Conservation (phyloP, 64 coral and sea anemone species). For the Montipora capricornis region DNA sequence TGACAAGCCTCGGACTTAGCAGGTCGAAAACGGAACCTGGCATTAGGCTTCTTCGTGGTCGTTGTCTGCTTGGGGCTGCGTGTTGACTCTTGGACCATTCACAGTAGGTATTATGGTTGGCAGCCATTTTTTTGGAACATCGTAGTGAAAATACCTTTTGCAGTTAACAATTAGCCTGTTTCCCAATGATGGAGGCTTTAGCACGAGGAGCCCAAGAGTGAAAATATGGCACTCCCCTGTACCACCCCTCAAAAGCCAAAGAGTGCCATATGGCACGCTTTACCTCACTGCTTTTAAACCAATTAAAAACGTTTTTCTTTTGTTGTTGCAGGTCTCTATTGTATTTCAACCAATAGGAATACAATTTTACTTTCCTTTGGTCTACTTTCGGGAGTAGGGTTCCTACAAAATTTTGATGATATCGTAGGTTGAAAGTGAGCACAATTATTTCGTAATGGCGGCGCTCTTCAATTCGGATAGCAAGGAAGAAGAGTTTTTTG, state of each 20-base stretch:
- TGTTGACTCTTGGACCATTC: neutral
- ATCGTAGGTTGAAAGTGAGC: neutral
- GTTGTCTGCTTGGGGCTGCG: neutral
- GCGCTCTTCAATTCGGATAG: slow-evolving; percentile 22
- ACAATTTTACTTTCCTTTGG: neutral
- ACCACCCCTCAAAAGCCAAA: neutral
- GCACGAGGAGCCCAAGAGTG: neutral
- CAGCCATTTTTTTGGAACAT: neutral
- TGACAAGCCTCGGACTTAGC: too few relatives aligned
- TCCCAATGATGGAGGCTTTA: neutral
- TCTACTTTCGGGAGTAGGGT: slow-evolving; percentile 25
- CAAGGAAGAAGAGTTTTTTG: slow-evolving; percentile 40
- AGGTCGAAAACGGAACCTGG: too few relatives aligned
- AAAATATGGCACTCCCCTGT: too few relatives aligned
- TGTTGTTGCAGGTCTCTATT: neutral
- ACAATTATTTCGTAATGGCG: neutral
- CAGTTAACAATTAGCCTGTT: neutral
- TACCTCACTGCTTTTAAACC: slow-evolving; percentile 1
- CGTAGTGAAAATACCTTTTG: slow-evolving; percentile 31
- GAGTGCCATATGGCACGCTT: slow-evolving; percentile 53
- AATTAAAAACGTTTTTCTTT: slow-evolving; percentile 34
- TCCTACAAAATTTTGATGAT: slow-evolving; percentile 53
- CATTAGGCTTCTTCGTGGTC: too few relatives aligned
- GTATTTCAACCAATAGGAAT: slow-evolving; percentile 55
- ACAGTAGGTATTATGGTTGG: neutral